Conservation (phyloP, 2,113 vertebrate genomes). For the Myotis davidii region DNA sequence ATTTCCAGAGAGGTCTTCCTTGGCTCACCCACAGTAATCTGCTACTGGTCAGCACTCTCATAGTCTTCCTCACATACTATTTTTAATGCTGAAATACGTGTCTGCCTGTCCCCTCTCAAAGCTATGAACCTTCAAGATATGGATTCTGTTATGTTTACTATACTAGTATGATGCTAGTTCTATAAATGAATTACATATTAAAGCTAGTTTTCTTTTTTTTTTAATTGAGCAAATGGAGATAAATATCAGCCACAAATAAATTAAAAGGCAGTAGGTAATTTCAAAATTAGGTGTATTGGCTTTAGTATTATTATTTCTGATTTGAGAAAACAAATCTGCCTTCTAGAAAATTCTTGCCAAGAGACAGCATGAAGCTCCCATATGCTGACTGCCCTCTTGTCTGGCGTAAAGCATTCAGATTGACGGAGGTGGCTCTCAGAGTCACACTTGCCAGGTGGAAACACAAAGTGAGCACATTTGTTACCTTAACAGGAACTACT, state of each 20-base stretch:
- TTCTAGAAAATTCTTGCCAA: neutral
- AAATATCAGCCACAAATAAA: neutral
- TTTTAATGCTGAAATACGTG: neutral
- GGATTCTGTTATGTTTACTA: neutral
- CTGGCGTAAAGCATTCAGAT: neutral
- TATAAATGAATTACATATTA: neutral
- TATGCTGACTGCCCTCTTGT: neutral
- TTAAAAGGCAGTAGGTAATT: neutral
- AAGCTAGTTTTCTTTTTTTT: neutral
- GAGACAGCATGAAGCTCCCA: neutral
- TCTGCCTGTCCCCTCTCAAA: neutral
- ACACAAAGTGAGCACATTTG: neutral
- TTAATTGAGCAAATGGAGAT: neutral
- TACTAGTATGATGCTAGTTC: neutral
- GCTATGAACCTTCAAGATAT: neutral
- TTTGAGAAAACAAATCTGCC: slow-evolving; percentile 15
- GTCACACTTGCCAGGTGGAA: neutral
- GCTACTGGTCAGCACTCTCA: neutral
- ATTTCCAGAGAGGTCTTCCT: neutral
- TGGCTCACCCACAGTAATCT: neutral
- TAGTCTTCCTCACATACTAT: neutral
- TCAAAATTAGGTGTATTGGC: neutral
- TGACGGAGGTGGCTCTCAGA: neutral
- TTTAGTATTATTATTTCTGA: slow-evolving; percentile 8
- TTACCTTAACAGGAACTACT: neutral